Evolutionary conservation across 1,140 invertebrate species (phyloP), one percentile per base, ranked within the genome.

Genomic region (Aporrectodea caliginosa): DNA sequence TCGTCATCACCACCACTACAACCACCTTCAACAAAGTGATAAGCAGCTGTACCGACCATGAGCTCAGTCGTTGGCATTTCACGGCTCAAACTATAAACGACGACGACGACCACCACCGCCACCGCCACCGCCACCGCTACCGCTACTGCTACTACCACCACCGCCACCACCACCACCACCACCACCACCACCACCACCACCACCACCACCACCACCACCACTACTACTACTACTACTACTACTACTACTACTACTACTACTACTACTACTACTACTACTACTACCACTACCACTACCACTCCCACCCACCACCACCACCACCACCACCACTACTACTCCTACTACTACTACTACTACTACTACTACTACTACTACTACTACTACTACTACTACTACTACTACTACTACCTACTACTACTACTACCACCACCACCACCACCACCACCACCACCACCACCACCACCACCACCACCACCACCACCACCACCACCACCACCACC

Each of bases 211-310:
- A 58, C 6, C 22, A 6, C 43, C 6, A 22, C 22, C 22, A 58
- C 43, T 22, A 58, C 43, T 58, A 58, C 43, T 22, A 58, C 43
- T 58, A 58, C 43, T 58, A 58, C 43, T 58, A 58, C 43, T 58
- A 58, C 43, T 58, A 58, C 43, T 58, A 58, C 43, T 22, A 58
- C 43, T 58, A 58, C 43, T 58, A 58, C 43, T 58, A 58, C 43
- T 58, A 58, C 43, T 58, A 58, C 43, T 58, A 58, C 43, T 58
- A 58, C 43, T 58, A 58, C 43, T 58, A 58, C 43, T 58, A 58
- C 43, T 22, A 58, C 43, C 43, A 58, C 43, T 58, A 58, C 43
- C 43, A 58, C 43, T 58, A 22, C 43, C 43, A 58, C 43, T 22
- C 6, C 43, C 22, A 58, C 43, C 43, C 43, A 58, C 43, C 43